Base-by-base conservation (phyloP, 2,113 vertebrate species). In the Oncorhynchus gorbuscha region DNA sequence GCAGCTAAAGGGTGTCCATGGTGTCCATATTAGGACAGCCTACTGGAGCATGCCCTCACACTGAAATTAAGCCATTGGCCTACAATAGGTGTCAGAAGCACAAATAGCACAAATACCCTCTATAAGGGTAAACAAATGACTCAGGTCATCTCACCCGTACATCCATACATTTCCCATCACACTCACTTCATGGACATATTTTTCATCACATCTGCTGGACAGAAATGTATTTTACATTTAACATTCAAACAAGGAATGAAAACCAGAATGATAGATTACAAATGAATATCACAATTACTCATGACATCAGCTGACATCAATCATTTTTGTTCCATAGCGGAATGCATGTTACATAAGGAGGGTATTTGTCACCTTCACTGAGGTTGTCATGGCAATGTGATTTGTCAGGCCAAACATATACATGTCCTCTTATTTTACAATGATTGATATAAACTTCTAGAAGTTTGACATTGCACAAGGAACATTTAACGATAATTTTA, bases 211-310 rank as follows among this genome's bases (percentile, higher is more conserved):
- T 71, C 73, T 71, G 7, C 72, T 22, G 39, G 58, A 69, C 28
- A 24, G 49, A n/a, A 26, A 49, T 64, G 22, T 69, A 71, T 32
- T 81, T 59, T 71, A 13, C 16, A 18, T 58, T 58, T 58, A 58
- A 32, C 26, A 2, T 28, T 62, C n/a, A 0, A 32, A 69, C 18
- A 64, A 65, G 62, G 75, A 76, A 71, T 69, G 62, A 68, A 77
- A 74, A 77, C 61, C 26, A 74, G 49, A 77, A 67, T 67, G 77
- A 85, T 75, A 9, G 73, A 74, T 73, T 70, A 67, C 79, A 79
- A 75, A 77, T 74, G 74, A 82, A 78, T 22, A 72, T 39, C 51
- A 61, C 66, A 72, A 75, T 80, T 71, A 48, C 49, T 9, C 39
- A 8, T 5, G 69, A 76, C 30, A 64, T 64, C 62, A 45, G 8